phyloP scores from a whole-genome alignment of 2,113 vertebrate genomes.

The Oncorhynchus gorbuscha region DNA sequence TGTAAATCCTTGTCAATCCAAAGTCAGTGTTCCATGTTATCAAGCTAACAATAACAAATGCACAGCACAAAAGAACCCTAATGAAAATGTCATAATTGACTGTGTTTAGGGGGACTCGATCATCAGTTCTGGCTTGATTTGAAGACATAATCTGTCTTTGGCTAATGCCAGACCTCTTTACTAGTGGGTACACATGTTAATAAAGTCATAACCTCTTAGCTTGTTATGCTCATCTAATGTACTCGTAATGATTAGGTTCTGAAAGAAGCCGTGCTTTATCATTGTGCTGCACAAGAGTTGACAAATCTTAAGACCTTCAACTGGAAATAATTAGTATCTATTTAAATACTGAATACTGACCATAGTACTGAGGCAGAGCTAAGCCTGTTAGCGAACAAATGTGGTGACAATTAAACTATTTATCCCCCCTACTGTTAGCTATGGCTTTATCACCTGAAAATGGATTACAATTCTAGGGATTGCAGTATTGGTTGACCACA shows the following conservation, averaged over 20 bases:
- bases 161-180: slow-evolving; percentile 64
- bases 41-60: slow-evolving; percentile 72
- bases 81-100: slow-evolving; percentile 80
- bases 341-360: slow-evolving; percentile 75
- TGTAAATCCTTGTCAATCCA: slow-evolving; percentile 79
- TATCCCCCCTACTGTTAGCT: slow-evolving; percentile 50
- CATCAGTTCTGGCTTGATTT: slow-evolving; percentile 74
- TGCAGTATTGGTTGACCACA: slow-evolving; percentile 51
- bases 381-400: slow-evolving; percentile 75
- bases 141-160: slow-evolving; percentile 75
- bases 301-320: slow-evolving; percentile 77
- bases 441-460: slow-evolving; percentile 75
- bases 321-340: slow-evolving; percentile 81
- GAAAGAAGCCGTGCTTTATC: slow-evolving; percentile 76
- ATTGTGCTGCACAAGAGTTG: slow-evolving; percentile 73
- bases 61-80: slow-evolving; percentile 43
- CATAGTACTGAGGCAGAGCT: slow-evolving; percentile 64
- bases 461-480: slow-evolving; percentile 62
- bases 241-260: slow-evolving; percentile 77
- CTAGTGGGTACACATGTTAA: slow-evolving; percentile 68
- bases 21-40: slow-evolving; percentile 65
- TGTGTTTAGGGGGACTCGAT: slow-evolving; percentile 73
- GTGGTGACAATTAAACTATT: slow-evolving; percentile 75
- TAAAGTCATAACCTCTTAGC: slow-evolving; percentile 73
- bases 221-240: slow-evolving; percentile 67